Conservation (phyloP, 2,113 vertebrate species). For the Leptodactylus fuscus region DNA sequence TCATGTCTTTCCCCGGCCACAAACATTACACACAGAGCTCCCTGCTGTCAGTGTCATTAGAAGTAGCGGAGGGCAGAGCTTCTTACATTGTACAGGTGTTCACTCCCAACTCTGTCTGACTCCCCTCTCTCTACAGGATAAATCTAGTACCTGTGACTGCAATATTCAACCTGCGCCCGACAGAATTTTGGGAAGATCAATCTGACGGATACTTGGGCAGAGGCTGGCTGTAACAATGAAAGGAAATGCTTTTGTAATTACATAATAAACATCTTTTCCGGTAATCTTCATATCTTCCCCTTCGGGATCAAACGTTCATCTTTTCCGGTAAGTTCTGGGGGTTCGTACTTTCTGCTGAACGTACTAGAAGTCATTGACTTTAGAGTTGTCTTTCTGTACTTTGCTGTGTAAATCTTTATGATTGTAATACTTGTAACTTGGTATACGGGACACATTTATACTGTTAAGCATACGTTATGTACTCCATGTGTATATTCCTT, state of each 20-base stretch:
- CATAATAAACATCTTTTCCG: not conserved
- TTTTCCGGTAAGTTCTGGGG: no score
- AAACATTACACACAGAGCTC: not conserved
- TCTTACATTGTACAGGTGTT: not conserved
- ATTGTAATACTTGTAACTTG: no score
- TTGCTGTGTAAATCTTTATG: no score
- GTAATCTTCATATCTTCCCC: not conserved
- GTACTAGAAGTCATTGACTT: no score
- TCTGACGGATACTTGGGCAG: not conserved
- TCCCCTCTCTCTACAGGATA: not conserved
- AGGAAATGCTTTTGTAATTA: not conserved
- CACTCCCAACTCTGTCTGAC: not conserved
- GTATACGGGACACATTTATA: no score
- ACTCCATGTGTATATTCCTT: no score
- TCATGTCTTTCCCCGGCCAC: not conserved
- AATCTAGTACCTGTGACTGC: not conserved
- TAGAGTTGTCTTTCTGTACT: no score
- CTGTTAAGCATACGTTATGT: no score
- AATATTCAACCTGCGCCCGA: no score
- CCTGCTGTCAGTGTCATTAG: not conserved
- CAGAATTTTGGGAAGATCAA: not conserved
- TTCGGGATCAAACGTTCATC: not conserved
- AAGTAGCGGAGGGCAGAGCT: not conserved
- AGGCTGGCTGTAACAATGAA: slow-evolving; percentile 2
- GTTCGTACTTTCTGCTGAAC: no score